Conservation (phyloP, 2,797 vertebrate genomes). For the Coluber constrictor region DNA sequence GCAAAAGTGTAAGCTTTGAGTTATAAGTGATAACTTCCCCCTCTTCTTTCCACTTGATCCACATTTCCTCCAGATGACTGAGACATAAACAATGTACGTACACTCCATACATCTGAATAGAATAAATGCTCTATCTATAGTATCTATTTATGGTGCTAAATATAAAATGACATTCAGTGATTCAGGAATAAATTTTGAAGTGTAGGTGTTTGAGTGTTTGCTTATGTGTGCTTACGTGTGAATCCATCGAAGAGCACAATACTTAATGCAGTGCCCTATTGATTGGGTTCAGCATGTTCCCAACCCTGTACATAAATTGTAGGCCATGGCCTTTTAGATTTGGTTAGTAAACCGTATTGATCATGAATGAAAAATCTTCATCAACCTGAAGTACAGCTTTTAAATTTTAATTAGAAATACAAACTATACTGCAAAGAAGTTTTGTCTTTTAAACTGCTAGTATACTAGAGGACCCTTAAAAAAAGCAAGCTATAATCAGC, state of each 20-base stretch:
- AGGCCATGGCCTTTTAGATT: background rate
- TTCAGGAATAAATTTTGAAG: background rate
- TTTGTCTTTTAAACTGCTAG: background rate
- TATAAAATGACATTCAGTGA: background rate
- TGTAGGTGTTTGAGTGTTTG: background rate
- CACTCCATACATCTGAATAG: background rate
- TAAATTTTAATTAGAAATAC: slow-evolving; percentile 4
- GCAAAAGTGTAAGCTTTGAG: background rate
- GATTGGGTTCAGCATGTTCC: background rate
- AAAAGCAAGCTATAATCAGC: background rate
- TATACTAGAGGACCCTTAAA: background rate
- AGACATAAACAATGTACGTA: background rate
- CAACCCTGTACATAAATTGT: background rate
- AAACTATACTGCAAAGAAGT: background rate
- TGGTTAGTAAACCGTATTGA: background rate
- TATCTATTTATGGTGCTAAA: background rate
- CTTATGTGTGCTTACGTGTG: background rate
- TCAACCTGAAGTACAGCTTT: background rate
- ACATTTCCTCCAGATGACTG: background rate
- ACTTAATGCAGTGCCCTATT: background rate
- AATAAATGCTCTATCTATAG: background rate
- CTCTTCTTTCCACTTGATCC: background rate
- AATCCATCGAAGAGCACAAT: background rate
- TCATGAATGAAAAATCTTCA: background rate
- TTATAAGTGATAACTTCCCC: background rate